These are phyloP conservation scores for Brachyalestes nurse DNA, from an alignment of 2,797 vertebrate genomes.

Conservation along the genomic window DNA sequence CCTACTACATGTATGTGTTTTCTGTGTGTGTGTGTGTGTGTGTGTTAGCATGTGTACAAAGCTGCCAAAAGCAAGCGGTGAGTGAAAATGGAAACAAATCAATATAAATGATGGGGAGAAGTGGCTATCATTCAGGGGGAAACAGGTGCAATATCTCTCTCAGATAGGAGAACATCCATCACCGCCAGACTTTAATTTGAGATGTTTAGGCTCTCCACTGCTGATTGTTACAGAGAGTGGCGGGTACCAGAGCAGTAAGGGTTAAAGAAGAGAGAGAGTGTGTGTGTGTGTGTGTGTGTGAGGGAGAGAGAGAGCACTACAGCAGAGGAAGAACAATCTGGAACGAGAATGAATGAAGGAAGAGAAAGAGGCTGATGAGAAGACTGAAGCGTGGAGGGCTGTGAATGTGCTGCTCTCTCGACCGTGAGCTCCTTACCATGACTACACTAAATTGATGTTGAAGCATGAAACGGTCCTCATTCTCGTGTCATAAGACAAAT, in stretches of 20 bases:
- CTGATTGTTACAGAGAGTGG: constrained; percentile 68
- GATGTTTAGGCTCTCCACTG: constrained; percentile 76
- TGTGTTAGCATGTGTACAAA: neutral
- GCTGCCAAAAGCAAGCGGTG: constrained; percentile 31
- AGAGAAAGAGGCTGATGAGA: constrained; percentile 11
- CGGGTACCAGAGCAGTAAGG: neutral
- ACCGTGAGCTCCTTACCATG: neutral
- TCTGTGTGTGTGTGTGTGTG: constrained; percentile 19
- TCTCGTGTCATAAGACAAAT: neutral
- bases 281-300: neutral
- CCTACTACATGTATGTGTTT: too few relatives aligned
- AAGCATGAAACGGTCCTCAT: neutral
- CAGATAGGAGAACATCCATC: constrained; percentile 78
- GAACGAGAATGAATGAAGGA: constrained; percentile 6
- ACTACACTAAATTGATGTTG: neutral
- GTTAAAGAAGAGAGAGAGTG: constrained; percentile 11
- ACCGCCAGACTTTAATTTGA: constrained; percentile 78
- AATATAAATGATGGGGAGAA: constrained; percentile 79
- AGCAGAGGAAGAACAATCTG: neutral
- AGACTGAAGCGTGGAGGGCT: neutral
- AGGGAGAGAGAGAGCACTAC: constrained; percentile 15
- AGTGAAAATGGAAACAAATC: constrained; percentile 71
- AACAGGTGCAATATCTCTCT: constrained; percentile 76
- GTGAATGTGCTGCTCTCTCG: neutral
- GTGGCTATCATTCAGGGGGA: constrained; percentile 75